Evolutionary conservation across 2,888 invertebrate genomes (phyloP).

Genomic region (Sesia bembeciformis): DNA sequence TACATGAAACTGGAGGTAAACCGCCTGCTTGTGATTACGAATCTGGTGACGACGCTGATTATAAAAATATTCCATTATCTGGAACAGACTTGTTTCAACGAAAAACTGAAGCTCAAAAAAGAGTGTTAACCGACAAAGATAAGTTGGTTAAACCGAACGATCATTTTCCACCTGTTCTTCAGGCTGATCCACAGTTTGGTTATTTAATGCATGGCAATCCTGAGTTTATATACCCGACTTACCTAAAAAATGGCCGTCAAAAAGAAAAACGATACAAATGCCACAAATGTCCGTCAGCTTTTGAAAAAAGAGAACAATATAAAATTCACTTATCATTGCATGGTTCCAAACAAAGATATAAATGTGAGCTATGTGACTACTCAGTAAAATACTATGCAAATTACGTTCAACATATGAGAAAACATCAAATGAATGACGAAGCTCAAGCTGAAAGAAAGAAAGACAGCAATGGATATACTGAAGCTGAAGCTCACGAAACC

Average conservation of each 20-base stretch:
- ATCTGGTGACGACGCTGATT: slow-evolving; percentile 63
- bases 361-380: slow-evolving; percentile 89
- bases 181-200: slow-evolving; percentile 80
- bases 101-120: slow-evolving; percentile 75
- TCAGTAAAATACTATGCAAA: slow-evolving; percentile 91
- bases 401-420: slow-evolving; percentile 86
- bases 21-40: slow-evolving; percentile 51
- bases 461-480: slow-evolving; percentile 30
- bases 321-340: slow-evolving; percentile 87
- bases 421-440: slow-evolving; percentile 83
- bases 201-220: slow-evolving; percentile 83
- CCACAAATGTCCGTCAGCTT: slow-evolving; percentile 90
- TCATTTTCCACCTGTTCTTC: slow-evolving; percentile 66
- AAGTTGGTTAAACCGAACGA: slow-evolving; percentile 68
- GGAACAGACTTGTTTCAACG: slow-evolving; percentile 80
- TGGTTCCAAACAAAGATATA: slow-evolving; percentile 87
- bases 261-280: slow-evolving; percentile 88
- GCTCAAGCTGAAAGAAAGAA: slow-evolving; percentile 75
- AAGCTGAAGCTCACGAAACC: slow-evolving; percentile 29
- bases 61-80: slow-evolving; percentile 74
- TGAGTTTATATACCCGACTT: slow-evolving; percentile 83
- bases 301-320: slow-evolving; percentile 89
- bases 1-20: slow-evolving; percentile 61
- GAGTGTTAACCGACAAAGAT: slow-evolving; percentile 61
- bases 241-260: slow-evolving; percentile 81